Percentiles rank a stretch among this genome's conserved stretches.
Evolutionary conservation across 2,113 vertebrate genomes (phyloP).

Genomic region (Sakesphorus luctuosus): DNA sequence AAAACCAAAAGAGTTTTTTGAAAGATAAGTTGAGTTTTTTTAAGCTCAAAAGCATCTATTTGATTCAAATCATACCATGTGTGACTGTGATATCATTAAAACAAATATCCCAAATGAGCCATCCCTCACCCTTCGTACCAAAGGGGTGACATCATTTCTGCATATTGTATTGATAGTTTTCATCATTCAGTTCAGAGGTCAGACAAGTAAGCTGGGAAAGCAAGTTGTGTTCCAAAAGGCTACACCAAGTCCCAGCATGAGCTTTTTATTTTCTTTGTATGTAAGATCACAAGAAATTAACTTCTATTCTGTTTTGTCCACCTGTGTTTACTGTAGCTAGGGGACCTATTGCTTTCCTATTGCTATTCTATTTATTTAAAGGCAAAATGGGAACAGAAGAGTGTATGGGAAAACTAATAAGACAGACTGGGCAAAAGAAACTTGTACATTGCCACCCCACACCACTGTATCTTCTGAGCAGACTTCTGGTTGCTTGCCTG

Average conservation of each 20-base stretch:
- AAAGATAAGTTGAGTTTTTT: slow-evolving; percentile 22
- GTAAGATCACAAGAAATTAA: slow-evolving; percentile 57
- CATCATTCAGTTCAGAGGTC: slow-evolving; percentile 67
- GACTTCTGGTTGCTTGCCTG: neutral
- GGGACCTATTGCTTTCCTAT: neutral
- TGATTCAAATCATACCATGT: slow-evolving; percentile 71
- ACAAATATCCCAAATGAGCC: slow-evolving; percentile 67
- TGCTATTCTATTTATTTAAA: neutral
- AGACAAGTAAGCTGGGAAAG: slow-evolving; percentile 69
- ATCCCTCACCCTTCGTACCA: slow-evolving; percentile 63
- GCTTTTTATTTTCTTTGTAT: slow-evolving; percentile 53
- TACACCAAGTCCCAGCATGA: slow-evolving; percentile 58
- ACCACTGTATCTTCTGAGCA: neutral
- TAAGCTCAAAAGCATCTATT: slow-evolving; percentile 69
- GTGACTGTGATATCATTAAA: slow-evolving; percentile 74
- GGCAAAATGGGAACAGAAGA: neutral
- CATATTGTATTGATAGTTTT: slow-evolving; percentile 64
- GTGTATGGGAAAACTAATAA: neutral
- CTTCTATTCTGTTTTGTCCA: slow-evolving; percentile 28
- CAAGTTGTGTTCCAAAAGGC: slow-evolving; percentile 55
- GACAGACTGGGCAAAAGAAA: neutral
- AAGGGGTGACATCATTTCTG: slow-evolving; percentile 71
- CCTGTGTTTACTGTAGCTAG: slow-evolving; percentile 14
- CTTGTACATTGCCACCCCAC: neutral
- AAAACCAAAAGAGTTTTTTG: slow-evolving; percentile 40